Conservation (phyloP, 2,888 invertebrate species). For the Hypolimnas misippus region DNA sequence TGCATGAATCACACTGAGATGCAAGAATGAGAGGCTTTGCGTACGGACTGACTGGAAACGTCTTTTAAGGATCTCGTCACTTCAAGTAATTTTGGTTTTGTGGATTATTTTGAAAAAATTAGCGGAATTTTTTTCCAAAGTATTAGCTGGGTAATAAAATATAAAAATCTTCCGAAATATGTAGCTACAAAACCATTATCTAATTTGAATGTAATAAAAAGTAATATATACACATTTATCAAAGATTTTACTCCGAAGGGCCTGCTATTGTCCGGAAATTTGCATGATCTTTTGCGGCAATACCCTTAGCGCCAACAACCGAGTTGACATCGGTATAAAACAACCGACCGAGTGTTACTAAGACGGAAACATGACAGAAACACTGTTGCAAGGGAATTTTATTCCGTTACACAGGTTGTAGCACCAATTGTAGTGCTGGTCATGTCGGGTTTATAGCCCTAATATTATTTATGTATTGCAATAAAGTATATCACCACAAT, state of each 20-base stretch:
- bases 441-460: slow-evolving; percentile 40
- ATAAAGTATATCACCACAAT: slow-evolving; percentile 19
- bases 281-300: slow-evolving; percentile 26
- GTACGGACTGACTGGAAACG: slow-evolving; percentile 15
- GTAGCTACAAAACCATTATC: no score
- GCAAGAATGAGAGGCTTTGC: slow-evolving; percentile 29
- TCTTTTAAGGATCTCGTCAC: background rate
- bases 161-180: no score
- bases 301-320: slow-evolving; percentile 31
- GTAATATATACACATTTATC: no score
- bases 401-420: slow-evolving; percentile 67
- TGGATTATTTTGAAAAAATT: no score
- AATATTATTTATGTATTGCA: slow-evolving; percentile 33
- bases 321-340: slow-evolving; percentile 63
- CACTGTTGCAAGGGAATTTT: slow-evolving; percentile 64
- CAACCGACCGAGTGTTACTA: slow-evolving; percentile 58
- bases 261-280: background rate
- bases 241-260: background rate
- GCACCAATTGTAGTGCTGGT: slow-evolving; percentile 41
- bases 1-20: slow-evolving; percentile 67
- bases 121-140: no score
- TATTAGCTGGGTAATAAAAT: no score
- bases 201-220: no score
- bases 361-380: slow-evolving; percentile 69
- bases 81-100: background rate